Evolutionary conservation across 2,797 vertebrate species (phyloP).

Genomic region (Sebastes matsubarae): DNA sequence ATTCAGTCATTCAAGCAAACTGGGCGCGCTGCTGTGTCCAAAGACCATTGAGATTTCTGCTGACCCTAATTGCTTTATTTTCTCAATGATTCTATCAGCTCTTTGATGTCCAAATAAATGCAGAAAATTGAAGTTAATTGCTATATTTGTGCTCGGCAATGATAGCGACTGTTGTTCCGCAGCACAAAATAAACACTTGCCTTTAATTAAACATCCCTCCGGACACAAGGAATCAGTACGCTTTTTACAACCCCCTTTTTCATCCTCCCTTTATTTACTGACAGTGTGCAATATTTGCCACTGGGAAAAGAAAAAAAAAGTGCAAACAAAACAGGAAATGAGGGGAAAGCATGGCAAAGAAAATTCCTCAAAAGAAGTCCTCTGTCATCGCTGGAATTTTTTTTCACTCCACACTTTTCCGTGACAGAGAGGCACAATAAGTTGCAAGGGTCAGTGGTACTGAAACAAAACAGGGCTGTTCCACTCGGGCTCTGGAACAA

Average conservation of each 20-base stretch:
- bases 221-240: conserved; percentile 67
- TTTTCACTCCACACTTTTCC: conserved; percentile 87
- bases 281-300: conserved; percentile 68
- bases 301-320: conserved; percentile 60
- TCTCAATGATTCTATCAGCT: conserved; percentile 79
- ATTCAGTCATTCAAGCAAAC: conserved; percentile 78
- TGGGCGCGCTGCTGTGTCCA: conserved; percentile 73
- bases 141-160: conserved; percentile 82
- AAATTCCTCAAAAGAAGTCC: conserved; percentile 64
- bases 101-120: conserved; percentile 87
- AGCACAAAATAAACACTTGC: conserved; percentile 74
- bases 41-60: conserved; percentile 80
- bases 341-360: conserved; percentile 51
- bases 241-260: conserved; percentile 73
- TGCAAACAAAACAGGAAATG: conserved; percentile 76
- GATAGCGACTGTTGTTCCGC: conserved; percentile 78
- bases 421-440: conserved; percentile 89
- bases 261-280: conserved; percentile 78
- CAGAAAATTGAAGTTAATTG: conserved; percentile 86
- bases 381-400: conserved; percentile 69
- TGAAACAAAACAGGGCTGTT: conserved; percentile 90
- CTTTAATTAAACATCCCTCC: conserved; percentile 80
- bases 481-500: conserved; percentile 86
- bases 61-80: conserved; percentile 85
- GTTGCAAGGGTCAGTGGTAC: conserved; percentile 91